These are phyloP conservation scores for Drosophila melanica DNA, from an alignment of 1,140 invertebrate species.

Conservation along the genomic window DNA sequence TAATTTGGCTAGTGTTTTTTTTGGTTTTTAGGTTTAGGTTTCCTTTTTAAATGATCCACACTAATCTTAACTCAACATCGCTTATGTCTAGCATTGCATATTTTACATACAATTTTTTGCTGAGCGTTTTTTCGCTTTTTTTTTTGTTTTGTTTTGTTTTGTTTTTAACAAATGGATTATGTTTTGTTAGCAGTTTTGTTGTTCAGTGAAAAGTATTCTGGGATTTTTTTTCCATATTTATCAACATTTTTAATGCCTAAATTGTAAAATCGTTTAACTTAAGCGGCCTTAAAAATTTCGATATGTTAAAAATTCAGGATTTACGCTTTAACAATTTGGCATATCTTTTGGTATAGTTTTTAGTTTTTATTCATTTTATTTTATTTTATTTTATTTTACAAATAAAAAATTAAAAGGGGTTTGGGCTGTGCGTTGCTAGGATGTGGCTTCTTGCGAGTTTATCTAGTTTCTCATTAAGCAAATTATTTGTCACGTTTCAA, in stretches of 20 bases:
- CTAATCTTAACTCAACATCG: slow-evolving; percentile 56
- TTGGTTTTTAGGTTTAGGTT: slow-evolving; percentile 18
- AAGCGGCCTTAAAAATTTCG: slow-evolving; percentile 72
- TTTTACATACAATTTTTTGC: slow-evolving; percentile 28
- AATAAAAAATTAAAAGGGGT: slow-evolving; percentile 24
- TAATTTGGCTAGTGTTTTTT: slow-evolving; percentile 64
- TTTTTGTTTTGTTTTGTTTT: slow-evolving; percentile 40
- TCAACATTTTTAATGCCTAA: slow-evolving; percentile 71
- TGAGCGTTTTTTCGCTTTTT: slow-evolving; percentile 33
- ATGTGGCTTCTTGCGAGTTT: slow-evolving; percentile 58
- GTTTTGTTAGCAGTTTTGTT: slow-evolving; percentile 54
- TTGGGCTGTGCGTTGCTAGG: slow-evolving; percentile 53
- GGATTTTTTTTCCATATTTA: slow-evolving; percentile 28
- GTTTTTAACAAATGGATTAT: slow-evolving; percentile 64
- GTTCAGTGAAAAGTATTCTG: slow-evolving; percentile 60
- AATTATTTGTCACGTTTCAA: slow-evolving; percentile 78
- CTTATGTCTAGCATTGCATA: slow-evolving; percentile 35
- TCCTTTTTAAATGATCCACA: slow-evolving; percentile 53
- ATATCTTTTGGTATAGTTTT: slow-evolving; percentile 65
- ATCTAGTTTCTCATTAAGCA: slow-evolving; percentile 51
- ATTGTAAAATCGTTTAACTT: slow-evolving; percentile 71
- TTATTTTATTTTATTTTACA: slow-evolving; percentile 24
- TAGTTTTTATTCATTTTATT: slow-evolving; percentile 10
- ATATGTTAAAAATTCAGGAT: slow-evolving; percentile 82
- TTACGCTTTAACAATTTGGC: slow-evolving; percentile 73